Conservation (phyloP, 2,888 invertebrate species). For the Eristalinus aeneus region DNA sequence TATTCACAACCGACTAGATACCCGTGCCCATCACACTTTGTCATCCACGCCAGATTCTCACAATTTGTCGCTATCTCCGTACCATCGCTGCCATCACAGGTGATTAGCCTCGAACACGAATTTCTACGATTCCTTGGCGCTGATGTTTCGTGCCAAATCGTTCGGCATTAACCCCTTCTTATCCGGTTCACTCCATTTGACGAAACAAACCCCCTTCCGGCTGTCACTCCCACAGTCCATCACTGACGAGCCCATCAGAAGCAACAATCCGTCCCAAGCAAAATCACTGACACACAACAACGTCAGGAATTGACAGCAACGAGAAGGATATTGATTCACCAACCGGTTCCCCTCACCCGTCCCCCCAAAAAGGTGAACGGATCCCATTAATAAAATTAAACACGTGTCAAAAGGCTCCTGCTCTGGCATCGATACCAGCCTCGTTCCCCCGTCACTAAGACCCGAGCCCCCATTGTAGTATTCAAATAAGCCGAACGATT, state of each 20-base stretch:
- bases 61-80: not conserved
- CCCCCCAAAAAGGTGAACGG: constrained; percentile 55
- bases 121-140: not conserved
- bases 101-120: not conserved
- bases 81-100: not conserved
- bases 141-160: constrained; percentile 37
- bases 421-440: constrained; percentile 58
- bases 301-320: constrained; percentile 47
- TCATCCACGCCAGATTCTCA: not conserved
- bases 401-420: constrained; percentile 72
- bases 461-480: constrained; percentile 49
- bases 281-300: constrained; percentile 54
- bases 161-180: constrained; percentile 53
- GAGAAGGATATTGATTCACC: constrained; percentile 55
- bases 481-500: constrained; percentile 70
- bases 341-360: not conserved
- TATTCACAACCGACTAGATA: too few species aligned
- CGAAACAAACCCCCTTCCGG: constrained; percentile 35
- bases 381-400: constrained; percentile 72
- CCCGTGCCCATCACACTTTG: too few species aligned
- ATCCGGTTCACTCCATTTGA: constrained; percentile 59
- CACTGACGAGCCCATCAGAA: not conserved
- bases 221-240: not conserved
- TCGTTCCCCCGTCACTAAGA: not conserved
- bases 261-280: constrained; percentile 55